Evolutionary conservation across 2,113 vertebrate genomes (phyloP).

Genomic region (Pseudopodoces humilis): DNA sequence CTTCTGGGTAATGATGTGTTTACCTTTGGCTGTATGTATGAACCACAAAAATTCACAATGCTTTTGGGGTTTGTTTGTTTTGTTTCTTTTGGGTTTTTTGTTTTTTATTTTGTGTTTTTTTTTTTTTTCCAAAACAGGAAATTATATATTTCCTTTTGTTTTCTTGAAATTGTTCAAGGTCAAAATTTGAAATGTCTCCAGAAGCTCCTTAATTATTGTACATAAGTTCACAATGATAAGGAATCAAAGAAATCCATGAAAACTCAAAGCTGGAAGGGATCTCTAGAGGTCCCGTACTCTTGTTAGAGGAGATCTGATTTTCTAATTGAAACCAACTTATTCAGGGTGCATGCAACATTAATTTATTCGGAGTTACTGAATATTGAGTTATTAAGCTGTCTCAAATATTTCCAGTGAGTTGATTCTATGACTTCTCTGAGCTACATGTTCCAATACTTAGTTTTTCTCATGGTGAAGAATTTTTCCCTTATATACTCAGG

Average conservation of each 20-base stretch:
- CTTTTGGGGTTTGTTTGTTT: neutral
- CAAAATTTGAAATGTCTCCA: neutral
- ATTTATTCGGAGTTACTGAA: accelerated
- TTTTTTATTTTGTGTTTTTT: no score
- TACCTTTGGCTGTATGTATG: neutral
- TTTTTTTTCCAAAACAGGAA: neutral
- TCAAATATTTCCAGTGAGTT: neutral
- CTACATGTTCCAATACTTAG: neutral
- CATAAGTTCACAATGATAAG: neutral
- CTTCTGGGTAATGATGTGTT: neutral
- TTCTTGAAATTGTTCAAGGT: neutral
- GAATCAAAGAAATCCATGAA: neutral
- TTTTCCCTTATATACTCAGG: neutral
- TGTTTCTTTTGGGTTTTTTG: neutral
- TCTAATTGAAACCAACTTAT: neutral
- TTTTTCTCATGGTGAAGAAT: neutral
- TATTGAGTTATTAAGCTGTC: neutral
- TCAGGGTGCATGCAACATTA: neutral
- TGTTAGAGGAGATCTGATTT: neutral
- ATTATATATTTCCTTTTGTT: neutral
- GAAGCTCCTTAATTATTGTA: neutral
- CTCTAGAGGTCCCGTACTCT: neutral
- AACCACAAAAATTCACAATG: neutral
- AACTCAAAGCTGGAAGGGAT: neutral
- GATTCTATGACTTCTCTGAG: neutral